Evolutionary conservation across 2,113 vertebrate genomes (phyloP).

Genomic region (Psilopogon haemacephalus): DNA sequence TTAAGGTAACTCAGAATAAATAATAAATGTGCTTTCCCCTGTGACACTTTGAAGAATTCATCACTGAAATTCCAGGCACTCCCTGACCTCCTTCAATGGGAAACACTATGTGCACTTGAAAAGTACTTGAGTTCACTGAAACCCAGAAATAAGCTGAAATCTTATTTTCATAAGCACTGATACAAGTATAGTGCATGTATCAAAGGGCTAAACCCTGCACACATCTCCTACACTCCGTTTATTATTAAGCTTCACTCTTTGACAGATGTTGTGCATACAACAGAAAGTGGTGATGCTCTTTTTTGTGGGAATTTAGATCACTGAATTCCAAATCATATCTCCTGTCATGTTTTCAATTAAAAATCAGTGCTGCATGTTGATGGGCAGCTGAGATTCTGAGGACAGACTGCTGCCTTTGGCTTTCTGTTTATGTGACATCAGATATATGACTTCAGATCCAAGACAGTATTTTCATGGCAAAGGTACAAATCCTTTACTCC

Average conservation of each 20-base stretch:
- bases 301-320: neutral
- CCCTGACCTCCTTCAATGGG: neutral
- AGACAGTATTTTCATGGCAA: neutral
- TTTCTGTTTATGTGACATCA: neutral
- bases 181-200: neutral
- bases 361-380: neutral
- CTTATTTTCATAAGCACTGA: neutral
- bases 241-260: neutral
- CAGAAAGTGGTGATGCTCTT: neutral
- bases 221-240: neutral
- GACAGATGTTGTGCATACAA: neutral
- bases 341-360: neutral
- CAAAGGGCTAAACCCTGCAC: neutral
- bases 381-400: neutral
- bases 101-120: neutral
- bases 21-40: neutral
- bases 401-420: neutral
- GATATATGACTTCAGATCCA: neutral
- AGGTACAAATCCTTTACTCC: neutral
- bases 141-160: neutral
- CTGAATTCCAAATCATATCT: neutral
- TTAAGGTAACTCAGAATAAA: neutral
- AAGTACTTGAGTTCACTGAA: neutral
- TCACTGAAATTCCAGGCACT: slow-evolving; percentile 11
- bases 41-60: neutral